Conservation (phyloP, 2,888 invertebrate species). For the Osmoderma eremita region DNA sequence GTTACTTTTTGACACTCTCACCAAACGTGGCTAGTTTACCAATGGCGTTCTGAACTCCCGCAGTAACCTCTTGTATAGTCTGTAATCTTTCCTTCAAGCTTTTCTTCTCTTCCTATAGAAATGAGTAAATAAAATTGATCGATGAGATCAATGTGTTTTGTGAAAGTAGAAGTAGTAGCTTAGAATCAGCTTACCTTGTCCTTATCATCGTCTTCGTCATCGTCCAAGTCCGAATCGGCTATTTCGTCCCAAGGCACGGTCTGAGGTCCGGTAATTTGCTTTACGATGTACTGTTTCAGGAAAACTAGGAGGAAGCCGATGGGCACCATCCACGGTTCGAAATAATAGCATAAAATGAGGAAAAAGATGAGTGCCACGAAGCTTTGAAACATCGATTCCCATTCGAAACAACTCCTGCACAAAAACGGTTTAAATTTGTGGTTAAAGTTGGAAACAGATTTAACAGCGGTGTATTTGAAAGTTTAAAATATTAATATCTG, state of each 20-base stretch:
- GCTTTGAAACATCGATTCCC: conserved; percentile 92
- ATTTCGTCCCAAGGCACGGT: conserved; percentile 62
- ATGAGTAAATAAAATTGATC: not conserved
- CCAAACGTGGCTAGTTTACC: conserved; percentile 94
- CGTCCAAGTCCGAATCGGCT: conserved; percentile 70
- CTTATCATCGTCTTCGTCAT: conserved; percentile 91
- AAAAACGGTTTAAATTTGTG: conserved; percentile 19
- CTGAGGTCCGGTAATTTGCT: conserved; percentile 60
- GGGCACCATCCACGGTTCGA: conserved; percentile 96
- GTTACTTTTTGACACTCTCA: conserved; percentile 93
- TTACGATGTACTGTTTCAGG: conserved; percentile 75
- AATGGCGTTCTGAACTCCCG: conserved; percentile 95
- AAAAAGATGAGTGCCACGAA: conserved; percentile 85
- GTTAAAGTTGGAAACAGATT: no score
- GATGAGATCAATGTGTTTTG: not conserved
- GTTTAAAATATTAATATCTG: not conserved
- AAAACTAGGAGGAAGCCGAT: conserved; percentile 83
- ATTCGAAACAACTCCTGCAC: conserved; percentile 92
- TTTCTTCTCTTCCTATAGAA: conserved; percentile 90
- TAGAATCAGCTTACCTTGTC: conserved; percentile 72
- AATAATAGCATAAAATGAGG: conserved; percentile 90
- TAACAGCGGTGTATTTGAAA: conserved; percentile 1
- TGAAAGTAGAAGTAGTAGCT: no score
- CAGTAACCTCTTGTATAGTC: conserved; percentile 97
- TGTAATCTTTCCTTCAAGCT: conserved; percentile 92